phyloP scores from a whole-genome alignment of 2,797 vertebrate genomes.

The Poeciliopsis turneri region DNA sequence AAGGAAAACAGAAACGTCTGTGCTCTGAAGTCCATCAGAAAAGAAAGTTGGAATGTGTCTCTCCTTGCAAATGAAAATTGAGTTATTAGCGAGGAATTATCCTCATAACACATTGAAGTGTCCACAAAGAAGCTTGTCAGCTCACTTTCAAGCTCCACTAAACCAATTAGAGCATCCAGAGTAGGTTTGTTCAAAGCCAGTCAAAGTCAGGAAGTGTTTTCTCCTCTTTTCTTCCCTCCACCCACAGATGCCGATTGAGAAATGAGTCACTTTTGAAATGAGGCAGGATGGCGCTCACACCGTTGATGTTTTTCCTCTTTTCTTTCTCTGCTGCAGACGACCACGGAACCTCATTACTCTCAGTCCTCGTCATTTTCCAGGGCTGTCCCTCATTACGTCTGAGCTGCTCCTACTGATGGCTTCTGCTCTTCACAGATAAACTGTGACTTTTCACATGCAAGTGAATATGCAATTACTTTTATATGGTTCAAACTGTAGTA shows the following conservation, averaged over 20 bases:
- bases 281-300: slow-evolving; percentile 19
- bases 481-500: not conserved
- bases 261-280: slow-evolving; percentile 43
- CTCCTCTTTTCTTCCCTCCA: slow-evolving; percentile 20
- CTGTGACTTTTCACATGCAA: not conserved
- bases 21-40: slow-evolving; percentile 17
- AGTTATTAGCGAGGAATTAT: slow-evolving; percentile 58
- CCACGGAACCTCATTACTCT: slow-evolving; percentile 32
- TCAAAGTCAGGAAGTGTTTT: slow-evolving; percentile 57
- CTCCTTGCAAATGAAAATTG: slow-evolving; percentile 41
- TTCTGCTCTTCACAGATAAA: slow-evolving; percentile 11
- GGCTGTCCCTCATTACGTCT: slow-evolving; percentile 23
- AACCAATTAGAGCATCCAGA: slow-evolving; percentile 64
- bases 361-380: slow-evolving; percentile 14
- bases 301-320: slow-evolving; percentile 12
- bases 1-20: slow-evolving; percentile 2
- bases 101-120: slow-evolving; percentile 50
- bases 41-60: slow-evolving; percentile 24
- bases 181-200: slow-evolving; percentile 60
- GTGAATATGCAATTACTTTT: not conserved
- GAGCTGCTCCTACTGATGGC: not conserved
- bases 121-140: slow-evolving; percentile 64
- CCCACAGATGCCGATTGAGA: slow-evolving; percentile 35
- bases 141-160: slow-evolving; percentile 57
- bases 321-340: slow-evolving; percentile 16